phyloP scores from a whole-genome alignment of 2,113 vertebrate species.

The Sander lucioperca region DNA sequence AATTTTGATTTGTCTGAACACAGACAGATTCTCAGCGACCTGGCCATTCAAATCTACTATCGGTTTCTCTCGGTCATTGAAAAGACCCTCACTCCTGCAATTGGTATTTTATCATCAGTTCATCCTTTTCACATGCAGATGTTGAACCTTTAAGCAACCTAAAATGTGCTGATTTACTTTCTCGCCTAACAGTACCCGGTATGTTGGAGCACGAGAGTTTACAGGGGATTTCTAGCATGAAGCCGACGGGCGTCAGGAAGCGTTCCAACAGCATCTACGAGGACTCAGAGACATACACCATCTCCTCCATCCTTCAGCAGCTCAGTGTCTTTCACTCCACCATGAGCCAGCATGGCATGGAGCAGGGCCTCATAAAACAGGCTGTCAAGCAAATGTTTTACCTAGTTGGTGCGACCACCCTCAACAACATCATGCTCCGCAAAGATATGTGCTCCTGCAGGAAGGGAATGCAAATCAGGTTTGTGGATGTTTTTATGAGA shows the following conservation, averaged over 20 bases:
- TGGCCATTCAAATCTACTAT: slow-evolving; percentile 95
- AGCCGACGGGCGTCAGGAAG: slow-evolving; percentile 95
- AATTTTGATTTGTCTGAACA: slow-evolving; percentile 97
- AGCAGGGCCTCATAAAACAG: slow-evolving; percentile 89
- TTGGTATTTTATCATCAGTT: slow-evolving; percentile 82
- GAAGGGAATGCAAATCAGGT: slow-evolving; percentile 99
- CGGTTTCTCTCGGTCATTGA: slow-evolving; percentile 92
- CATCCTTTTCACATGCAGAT: not conserved
- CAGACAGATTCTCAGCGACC: slow-evolving; percentile 94
- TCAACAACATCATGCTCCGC: slow-evolving; percentile 96
- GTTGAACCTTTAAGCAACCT: not conserved
- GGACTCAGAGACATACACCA: slow-evolving; percentile 89
- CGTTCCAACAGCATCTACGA: slow-evolving; percentile 91
- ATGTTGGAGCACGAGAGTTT: slow-evolving; percentile 97
- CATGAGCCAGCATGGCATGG: slow-evolving; percentile 94
- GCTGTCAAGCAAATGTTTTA: slow-evolving; percentile 92
- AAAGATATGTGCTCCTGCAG: slow-evolving; percentile 99
- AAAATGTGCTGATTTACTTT: not conserved
- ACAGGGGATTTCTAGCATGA: slow-evolving; percentile 96
- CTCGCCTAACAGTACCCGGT: slow-evolving; percentile 87
- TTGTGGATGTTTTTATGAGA: slow-evolving; percentile 22
- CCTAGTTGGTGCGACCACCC: slow-evolving; percentile 88
- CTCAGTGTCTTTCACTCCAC: slow-evolving; percentile 90
- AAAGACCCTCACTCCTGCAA: slow-evolving; percentile 89
- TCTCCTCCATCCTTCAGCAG: slow-evolving; percentile 92